Conservation (phyloP, 2,888 invertebrate genomes). For the Dynastes grantii region DNA sequence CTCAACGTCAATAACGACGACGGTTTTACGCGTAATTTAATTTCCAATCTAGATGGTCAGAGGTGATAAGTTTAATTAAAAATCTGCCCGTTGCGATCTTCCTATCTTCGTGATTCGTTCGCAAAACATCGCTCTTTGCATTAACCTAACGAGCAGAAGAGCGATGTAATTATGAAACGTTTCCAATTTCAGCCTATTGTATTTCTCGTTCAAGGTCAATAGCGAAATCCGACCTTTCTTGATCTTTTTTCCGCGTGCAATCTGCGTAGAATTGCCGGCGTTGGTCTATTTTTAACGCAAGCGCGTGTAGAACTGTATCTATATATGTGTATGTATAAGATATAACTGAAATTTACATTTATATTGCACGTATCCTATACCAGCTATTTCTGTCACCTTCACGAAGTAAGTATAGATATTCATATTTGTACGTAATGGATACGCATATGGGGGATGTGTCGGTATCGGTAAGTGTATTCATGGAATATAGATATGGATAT, state of each 20-base stretch:
- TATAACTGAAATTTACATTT: neutral
- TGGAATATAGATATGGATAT: no score
- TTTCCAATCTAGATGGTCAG: constrained; percentile 1
- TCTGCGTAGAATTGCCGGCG: constrained; percentile 14
- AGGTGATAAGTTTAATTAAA: constrained; percentile 6
- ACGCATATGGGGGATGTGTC: no score
- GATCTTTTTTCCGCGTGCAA: constrained; percentile 6
- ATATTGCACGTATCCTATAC: neutral
- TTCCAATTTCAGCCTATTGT: constrained; percentile 32
- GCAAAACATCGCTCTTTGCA: neutral
- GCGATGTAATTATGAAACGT: constrained; percentile 27
- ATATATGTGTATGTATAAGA: neutral
- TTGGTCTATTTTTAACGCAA: constrained; percentile 3
- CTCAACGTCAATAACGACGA: neutral
- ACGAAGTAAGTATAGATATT: no score
- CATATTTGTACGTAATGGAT: no score
- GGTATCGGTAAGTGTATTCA: no score
- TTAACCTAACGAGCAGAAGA: constrained; percentile 6
- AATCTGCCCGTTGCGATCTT: neutral
- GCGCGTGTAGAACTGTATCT: neutral
- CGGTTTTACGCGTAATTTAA: neutral
- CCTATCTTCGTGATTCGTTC: constrained; percentile 4
- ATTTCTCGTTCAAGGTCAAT: constrained; percentile 32
- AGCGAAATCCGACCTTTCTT: constrained; percentile 20
- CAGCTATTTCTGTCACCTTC: neutral